Percentiles rank a stretch among this genome's conserved stretches.
phyloP scores from a whole-genome alignment of 2,113 vertebrate species.

The Loxodonta africana region DNA sequence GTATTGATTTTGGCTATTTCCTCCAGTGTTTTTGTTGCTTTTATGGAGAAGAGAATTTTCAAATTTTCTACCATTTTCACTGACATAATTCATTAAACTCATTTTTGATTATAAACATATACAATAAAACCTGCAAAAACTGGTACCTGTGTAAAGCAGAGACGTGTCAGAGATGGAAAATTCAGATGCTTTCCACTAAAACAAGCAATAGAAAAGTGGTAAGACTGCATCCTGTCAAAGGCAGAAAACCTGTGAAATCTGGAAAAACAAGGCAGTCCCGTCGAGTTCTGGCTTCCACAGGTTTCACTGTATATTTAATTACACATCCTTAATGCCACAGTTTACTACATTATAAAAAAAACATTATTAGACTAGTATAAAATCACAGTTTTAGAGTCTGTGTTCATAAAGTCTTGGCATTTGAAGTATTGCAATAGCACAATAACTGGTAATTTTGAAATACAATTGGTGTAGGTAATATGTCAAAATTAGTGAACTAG shows the following conservation, averaged over 20 bases:
- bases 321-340: not conserved
- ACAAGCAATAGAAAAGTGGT: not conserved
- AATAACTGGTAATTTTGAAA: not conserved
- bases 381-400: not conserved
- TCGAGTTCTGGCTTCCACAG: not conserved
- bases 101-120: not conserved
- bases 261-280: not conserved
- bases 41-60: not conserved
- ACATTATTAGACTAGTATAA: not conserved
- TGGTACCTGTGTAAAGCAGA: not conserved
- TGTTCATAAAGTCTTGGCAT: not conserved
- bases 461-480: not conserved
- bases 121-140: not conserved
- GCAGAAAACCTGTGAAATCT: not conserved
- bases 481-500: not conserved
- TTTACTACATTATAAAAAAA: not conserved
- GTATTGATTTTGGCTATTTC: not conserved
- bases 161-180: not conserved
- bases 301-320: not conserved
- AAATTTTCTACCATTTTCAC: not conserved
- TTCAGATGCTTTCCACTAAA: not conserved
- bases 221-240: not conserved
- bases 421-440: not conserved
- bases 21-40: not conserved
- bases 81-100: not conserved